Base-by-base conservation (phyloP, 2,113 vertebrate genomes). In the Poeciliopsis prolifica region DNA sequence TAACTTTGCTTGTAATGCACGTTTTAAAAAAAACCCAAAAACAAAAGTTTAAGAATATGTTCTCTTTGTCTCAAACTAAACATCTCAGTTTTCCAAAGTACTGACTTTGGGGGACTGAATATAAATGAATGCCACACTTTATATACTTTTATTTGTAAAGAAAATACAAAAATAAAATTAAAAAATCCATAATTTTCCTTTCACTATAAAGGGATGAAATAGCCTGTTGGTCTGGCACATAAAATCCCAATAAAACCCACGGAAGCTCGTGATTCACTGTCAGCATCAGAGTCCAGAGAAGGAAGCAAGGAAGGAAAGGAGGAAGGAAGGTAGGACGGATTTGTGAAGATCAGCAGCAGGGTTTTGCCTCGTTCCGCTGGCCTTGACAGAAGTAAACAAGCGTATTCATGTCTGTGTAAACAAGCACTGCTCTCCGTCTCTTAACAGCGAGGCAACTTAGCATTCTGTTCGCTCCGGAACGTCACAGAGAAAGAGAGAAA, bases 401-500 rank as follows among this genome's bases (percentile, higher is more conserved):
- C 24, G 33, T 35, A 35, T 35, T 35, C 33, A 33, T 9, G 33
- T 33, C 33, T 33, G 7, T 8, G 51, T 58, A 11, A 58, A 58
- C 51, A 3, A 58, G 19, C 24, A 10, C 17, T n/a, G 51, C 22
- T 58, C 24, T 58, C 51, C 51, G 3, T 24, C 3, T n/a, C 44
- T 48, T 19, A 19, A 7, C 44, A 58, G 17, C 9, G 9, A 58
- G 8, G 9, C 19, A 58, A 58, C 7, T 24, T 6, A n/a, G 51
- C 24, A 2, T 58, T n/a, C 51, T n/a, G 51, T 10, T 24, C 6
- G n/a, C 24, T 58, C 51, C 24, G 51, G 51, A 58, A 10, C 24
- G 17, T 58, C 54, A 84, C 68, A 65, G 44, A 48, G 13, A 76
- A 42, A 71, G 42, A 5, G 42, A 5, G 13, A 65, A 24, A 40